Base-by-base conservation (phyloP, 2,888 invertebrate genomes). In the Leucoma salicis region DNA sequence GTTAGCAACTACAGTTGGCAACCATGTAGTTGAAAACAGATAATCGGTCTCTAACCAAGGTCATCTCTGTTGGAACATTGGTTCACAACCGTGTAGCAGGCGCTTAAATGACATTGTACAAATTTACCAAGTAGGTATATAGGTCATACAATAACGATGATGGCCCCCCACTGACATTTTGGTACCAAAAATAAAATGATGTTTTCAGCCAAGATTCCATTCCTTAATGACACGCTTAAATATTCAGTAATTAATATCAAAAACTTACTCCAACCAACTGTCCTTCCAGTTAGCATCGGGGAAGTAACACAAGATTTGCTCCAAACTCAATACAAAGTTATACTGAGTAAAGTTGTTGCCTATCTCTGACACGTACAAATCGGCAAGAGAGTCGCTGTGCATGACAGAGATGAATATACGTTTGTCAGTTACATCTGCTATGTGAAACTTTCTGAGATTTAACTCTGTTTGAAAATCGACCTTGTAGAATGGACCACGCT, bases 371-470 rank as follows among this genome's bases (percentile, higher is more conserved):
- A 96, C 94, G 68, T 97, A 97, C 41, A 98, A 90, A 77, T 97
- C 93, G 2, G 95, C 93, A 14, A 92, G 73, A 10, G 91, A 91
- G 47, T 94, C 92, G 0, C 93, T 92, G 78, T 97, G 96, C 74
- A 94, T 94, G 38, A 95, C 95, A 62, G 96, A 95, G 51, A 97
- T 92, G 71, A 97, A 93, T 51, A 95, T 92, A 80, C 95, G 92
- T 63, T 93, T 93, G 60, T 94, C 94, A 0, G 95, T 93, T 10
- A 96, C 95, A 73, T 97, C 97, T 0, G 95, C 95, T 35, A 97
- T 92, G 74, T 95, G 95, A 76, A 94, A 96, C 71, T 94, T 94
- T 53, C 74, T 85, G 7, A 91, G 73, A 41, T 92, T 91, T 34
- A 94, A 72, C 53, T 93, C 92, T 0, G 94, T 92, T 57, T 95